phyloP scores from a whole-genome alignment of 2,113 vertebrate genomes.

The Caretta caretta region DNA sequence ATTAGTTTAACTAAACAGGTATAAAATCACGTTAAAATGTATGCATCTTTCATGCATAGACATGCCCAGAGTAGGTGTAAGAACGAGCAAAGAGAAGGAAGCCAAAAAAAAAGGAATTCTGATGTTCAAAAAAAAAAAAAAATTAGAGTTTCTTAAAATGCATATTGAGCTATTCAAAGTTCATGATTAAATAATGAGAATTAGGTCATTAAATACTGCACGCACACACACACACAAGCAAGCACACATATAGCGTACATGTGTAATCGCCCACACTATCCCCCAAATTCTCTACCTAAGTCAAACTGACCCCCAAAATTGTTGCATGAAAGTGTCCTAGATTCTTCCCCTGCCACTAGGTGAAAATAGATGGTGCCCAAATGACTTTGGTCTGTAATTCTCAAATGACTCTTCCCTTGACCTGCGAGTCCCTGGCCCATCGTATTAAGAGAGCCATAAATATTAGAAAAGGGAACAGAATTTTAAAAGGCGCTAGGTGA shows the following conservation, averaged over 20 bases:
- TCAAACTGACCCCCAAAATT: background rate
- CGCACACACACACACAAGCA: accelerated
- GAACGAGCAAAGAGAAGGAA: background rate
- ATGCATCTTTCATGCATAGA: background rate
- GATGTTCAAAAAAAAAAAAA: background rate
- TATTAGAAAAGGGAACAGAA: background rate
- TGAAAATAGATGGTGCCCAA: background rate
- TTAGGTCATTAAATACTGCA: background rate
- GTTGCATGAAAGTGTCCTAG: background rate
- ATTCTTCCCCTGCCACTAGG: background rate
- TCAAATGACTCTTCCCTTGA: background rate
- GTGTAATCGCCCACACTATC: background rate
- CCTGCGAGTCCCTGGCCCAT: background rate
- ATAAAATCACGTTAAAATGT: background rate
- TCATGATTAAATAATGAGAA: background rate
- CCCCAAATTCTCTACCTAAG: background rate
- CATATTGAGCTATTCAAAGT: background rate
- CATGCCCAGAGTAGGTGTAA: background rate
- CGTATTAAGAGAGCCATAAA: background rate
- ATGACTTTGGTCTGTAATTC: background rate
- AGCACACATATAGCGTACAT: accelerated
- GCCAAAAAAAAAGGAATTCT: background rate
- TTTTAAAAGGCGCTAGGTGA: background rate
- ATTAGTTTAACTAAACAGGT: background rate
- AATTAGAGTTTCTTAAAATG: background rate